Conservation (phyloP, 2,113 vertebrate species). For the Phrynocephalus versicolor region DNA sequence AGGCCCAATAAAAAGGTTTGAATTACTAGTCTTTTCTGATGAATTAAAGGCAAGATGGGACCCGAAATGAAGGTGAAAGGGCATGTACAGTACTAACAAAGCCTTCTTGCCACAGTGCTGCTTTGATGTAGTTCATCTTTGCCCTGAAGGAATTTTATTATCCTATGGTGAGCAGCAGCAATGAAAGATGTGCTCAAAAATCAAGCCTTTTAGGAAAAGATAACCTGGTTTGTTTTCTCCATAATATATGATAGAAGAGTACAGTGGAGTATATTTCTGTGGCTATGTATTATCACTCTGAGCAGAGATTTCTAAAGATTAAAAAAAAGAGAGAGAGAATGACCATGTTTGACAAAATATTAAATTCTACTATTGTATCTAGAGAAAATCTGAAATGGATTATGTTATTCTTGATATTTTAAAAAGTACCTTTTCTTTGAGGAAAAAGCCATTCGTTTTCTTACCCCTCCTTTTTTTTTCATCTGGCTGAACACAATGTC, state of each 20-base stretch:
- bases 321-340: conserved; percentile 43
- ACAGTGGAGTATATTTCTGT: conserved; percentile 65
- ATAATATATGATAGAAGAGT: conserved; percentile 61
- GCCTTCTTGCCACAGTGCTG: conserved; percentile 55
- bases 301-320: conserved; percentile 66
- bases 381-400: conserved; percentile 58
- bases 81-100: conserved; percentile 69
- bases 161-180: conserved; percentile 65
- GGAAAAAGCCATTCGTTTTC: conserved; percentile 49
- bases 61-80: conserved; percentile 66
- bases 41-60: conserved; percentile 71
- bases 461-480: neutral
- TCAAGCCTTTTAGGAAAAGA: conserved; percentile 68
- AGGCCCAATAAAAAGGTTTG: conserved; percentile 52
- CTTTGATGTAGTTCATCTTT: conserved; percentile 72
- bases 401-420: conserved; percentile 56
- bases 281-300: conserved; percentile 66
- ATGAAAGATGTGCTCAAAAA: conserved; percentile 73
- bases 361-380: conserved; percentile 65
- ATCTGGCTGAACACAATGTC: conserved; percentile 62
- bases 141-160: conserved; percentile 74
- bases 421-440: conserved; percentile 51
- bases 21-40: conserved; percentile 64
- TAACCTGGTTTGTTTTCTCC: conserved; percentile 72
- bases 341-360: conserved; percentile 71